Conservation (phyloP, 1,140 invertebrate species). For the Ganaspis sp. region DNA sequence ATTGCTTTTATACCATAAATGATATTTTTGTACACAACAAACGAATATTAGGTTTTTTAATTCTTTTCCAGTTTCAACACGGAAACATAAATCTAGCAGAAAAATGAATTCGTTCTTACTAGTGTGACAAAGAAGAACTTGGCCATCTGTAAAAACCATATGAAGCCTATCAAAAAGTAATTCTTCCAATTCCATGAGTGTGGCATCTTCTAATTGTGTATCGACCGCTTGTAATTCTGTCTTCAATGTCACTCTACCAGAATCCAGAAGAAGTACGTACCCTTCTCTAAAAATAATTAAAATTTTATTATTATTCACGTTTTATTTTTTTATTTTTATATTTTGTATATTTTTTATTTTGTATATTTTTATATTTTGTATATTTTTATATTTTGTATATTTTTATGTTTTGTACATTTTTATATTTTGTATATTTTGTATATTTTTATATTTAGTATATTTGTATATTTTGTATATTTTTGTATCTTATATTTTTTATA, state of each 20-base stretch:
- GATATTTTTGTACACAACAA: no score
- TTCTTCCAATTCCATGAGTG: constrained; percentile 89
- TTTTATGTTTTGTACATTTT: no score
- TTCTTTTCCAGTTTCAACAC: not conserved
- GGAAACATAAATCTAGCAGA: constrained; percentile 48
- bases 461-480: no score
- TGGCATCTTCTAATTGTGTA: constrained; percentile 84
- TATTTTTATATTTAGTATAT: no score
- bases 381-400: no score
- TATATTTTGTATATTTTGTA: no score
- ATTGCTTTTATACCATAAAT: no score
- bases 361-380: no score
- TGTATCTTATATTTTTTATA: no score
- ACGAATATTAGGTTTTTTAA: not conserved
- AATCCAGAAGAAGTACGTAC: constrained; percentile 84
- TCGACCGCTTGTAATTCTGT: constrained; percentile 86
- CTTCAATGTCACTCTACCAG: constrained; percentile 83
- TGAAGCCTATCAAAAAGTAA: constrained; percentile 87
- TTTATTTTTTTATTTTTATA: constrained; percentile 16
- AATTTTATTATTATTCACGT: constrained; percentile 2
- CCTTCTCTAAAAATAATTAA: constrained; percentile 79
- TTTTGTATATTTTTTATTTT: no score
- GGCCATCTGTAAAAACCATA: constrained; percentile 82
- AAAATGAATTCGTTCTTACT: constrained; percentile 62
- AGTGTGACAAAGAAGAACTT: constrained; percentile 74